Evolutionary conservation across 2,113 vertebrate species (phyloP), one percentile per base, ranked within the genome.

Genomic region (Hiodon tergisus): DNA sequence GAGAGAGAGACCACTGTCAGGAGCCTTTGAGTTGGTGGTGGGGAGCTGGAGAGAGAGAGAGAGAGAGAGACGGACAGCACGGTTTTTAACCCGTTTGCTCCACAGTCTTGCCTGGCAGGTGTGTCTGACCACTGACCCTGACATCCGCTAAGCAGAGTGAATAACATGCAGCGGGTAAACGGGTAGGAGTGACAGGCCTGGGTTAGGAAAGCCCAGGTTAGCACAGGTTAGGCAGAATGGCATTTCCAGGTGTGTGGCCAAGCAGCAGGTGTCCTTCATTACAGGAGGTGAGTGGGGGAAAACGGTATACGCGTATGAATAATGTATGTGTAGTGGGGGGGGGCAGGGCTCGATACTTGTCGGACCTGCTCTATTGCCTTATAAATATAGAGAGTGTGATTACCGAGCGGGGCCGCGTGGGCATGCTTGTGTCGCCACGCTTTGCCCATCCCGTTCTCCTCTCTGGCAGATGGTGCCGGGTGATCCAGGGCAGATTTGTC

Each of bases 301-400:
- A 50, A 7, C 50, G 53, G 51, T 52, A 53, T 69, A 69, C 67
- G 53, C 50, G 53, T 7, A 53, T 69, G 13, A 69, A 69, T 69
- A 69, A 69, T n/a, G 8, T 53, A 69, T 69, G 67, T 50, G 8
- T 6, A 17, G 51, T 4, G 16, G 31, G 31, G 31, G 31, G 31
- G 31, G 31, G 31, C 31, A 31, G 31, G 0, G 53, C 14, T 53
- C 50, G 67, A 69, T n/a, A 69, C 48, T 13, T 69, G 50, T 54
- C 50, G 6, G 14, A 6, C 13, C 4, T 50, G 53, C 67, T 16
- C 50, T 16, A 69, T 69, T 69, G 67, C 67, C 67, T 69, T 69
- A 69, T 69, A 69, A 69, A 69, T 69, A 69, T 69, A 69, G 52
- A 68, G 47, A 53, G 67, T 52, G 67, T 69, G 14, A 53, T 69